Percentiles rank a stretch among this genome's conserved stretches.
These are phyloP conservation scores for Chouioia cunea DNA, from an alignment of 2,888 invertebrate species.

Conservation along the genomic window DNA sequence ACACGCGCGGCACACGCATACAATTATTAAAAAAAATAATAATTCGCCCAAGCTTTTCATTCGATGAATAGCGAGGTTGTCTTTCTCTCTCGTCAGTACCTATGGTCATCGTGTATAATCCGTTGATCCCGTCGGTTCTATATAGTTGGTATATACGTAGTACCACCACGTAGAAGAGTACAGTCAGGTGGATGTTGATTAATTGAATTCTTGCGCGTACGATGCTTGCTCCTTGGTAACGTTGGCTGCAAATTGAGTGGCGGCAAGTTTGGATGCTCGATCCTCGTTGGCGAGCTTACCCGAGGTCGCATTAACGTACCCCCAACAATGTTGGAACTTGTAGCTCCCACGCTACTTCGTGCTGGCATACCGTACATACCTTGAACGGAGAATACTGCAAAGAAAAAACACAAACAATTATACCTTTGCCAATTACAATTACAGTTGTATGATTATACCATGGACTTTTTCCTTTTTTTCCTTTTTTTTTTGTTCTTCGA, in stretches of 20 bases:
- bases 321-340: constrained; percentile 40
- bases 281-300: constrained; percentile 84
- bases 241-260: constrained; percentile 81
- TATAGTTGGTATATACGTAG: constrained; percentile 63
- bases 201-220: constrained; percentile 62
- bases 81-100: too few species aligned
- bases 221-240: constrained; percentile 68
- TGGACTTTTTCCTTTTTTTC: too few species aligned
- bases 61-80: too few species aligned
- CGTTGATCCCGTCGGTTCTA: constrained; percentile 49
- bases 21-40: too few species aligned
- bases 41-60: too few species aligned
- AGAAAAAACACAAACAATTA: too few species aligned
- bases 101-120: too few species aligned
- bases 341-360: constrained; percentile 38
- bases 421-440: too few species aligned
- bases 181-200: constrained; percentile 58
- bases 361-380: constrained; percentile 42
- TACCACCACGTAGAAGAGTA: constrained; percentile 59
- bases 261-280: constrained; percentile 85
- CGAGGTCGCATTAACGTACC: constrained; percentile 73
- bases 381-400: constrained; percentile 42
- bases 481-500: too few species aligned
- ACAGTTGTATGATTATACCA: too few species aligned
- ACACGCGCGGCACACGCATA: too few species aligned